Percentiles rank a stretch among this genome's conserved stretches.
These are phyloP conservation scores for Patella pellucida DNA, from an alignment of 2,888 invertebrate species.

Conservation along the genomic window DNA sequence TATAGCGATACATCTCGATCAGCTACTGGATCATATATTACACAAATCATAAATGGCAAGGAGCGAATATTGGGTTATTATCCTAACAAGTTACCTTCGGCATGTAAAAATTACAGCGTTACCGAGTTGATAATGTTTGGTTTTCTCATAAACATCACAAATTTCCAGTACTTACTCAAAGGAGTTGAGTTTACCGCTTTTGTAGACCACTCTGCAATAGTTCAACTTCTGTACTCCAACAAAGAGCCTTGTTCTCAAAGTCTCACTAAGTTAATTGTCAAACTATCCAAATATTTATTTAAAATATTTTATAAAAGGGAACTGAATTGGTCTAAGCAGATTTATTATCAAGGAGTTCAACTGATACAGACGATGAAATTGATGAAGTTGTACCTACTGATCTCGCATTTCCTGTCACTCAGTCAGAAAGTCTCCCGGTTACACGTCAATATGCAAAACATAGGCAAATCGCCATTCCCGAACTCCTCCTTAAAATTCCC, in stretches of 20 bases:
- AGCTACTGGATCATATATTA: background rate
- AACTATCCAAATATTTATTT: background rate
- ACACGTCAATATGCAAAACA: background rate
- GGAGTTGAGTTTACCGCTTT: background rate
- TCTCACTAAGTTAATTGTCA: background rate
- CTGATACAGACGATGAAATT: background rate
- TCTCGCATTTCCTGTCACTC: background rate
- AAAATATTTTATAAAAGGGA: background rate
- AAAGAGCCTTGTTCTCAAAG: background rate
- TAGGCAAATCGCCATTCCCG: background rate
- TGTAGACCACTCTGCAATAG: background rate
- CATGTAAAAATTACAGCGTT: background rate
- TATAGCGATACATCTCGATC: background rate
- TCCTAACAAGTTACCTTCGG: background rate
- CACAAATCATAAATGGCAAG: background rate
- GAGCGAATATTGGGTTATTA: background rate
- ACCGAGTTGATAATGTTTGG: background rate
- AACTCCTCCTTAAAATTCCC: background rate
- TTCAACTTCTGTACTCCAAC: background rate
- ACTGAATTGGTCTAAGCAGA: background rate
- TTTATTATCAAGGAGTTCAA: background rate
- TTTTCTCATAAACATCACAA: background rate
- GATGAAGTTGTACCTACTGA: background rate
- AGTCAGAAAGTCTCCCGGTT: background rate
- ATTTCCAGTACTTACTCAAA: background rate